Conservation (phyloP, 2,797 vertebrate genomes). For the Scarus forsteni region DNA sequence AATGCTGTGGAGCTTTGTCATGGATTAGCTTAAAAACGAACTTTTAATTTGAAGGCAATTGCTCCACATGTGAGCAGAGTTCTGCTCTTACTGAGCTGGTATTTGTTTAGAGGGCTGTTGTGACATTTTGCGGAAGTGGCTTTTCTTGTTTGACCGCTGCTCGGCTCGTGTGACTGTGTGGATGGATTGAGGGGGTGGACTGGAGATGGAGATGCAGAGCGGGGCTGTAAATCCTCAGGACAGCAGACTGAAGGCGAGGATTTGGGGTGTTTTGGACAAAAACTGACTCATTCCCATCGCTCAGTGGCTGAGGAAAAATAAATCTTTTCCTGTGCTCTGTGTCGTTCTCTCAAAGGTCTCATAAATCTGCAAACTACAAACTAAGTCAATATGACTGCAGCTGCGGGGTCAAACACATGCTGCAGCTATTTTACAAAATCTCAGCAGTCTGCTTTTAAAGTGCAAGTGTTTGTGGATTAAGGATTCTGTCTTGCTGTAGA, state of each 20-base stretch:
- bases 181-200: neutral
- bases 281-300: conserved; percentile 60
- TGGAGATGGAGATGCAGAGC: conserved; percentile 51
- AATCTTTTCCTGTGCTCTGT: conserved; percentile 27
- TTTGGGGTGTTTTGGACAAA: conserved; percentile 73
- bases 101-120: conserved; percentile 71
- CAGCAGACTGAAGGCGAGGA: conserved; percentile 50
- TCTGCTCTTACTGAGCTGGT: conserved; percentile 43
- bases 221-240: conserved; percentile 67
- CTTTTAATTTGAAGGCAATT: conserved; percentile 14
- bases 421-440: conserved; percentile 11
- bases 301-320: conserved; percentile 55
- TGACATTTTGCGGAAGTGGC: conserved; percentile 76
- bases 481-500: too few relatives aligned
- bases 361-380: conserved; percentile 46
- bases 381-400: conserved; percentile 46
- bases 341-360: conserved; percentile 39
- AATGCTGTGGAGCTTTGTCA: conserved; percentile 28
- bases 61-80: conserved; percentile 25
- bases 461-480: too few relatives aligned
- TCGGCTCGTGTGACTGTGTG: conserved; percentile 41
- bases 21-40: conserved; percentile 19
- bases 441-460: too few relatives aligned
- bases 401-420: conserved; percentile 19
- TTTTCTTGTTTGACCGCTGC: conserved; percentile 73